Evolutionary conservation across 2,113 vertebrate species (phyloP), one percentile per base, ranked within the genome.

Genomic region (Gymnogyps californianus): DNA sequence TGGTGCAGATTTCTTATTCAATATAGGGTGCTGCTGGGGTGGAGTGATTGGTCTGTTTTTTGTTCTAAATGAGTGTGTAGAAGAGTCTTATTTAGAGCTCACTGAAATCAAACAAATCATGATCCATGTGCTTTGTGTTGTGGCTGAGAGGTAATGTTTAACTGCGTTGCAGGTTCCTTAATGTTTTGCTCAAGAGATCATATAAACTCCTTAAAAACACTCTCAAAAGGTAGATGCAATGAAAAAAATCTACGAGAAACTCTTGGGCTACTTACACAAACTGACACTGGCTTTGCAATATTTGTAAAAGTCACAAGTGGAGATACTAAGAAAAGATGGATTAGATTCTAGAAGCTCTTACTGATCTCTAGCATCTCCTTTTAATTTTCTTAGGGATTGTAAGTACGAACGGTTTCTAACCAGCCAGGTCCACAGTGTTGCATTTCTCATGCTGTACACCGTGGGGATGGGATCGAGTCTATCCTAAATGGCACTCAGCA

Each of bases 381-480:
- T 62, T 69, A 21, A 28, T 85, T 71, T 85, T 67, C 15, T 40
- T 38, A 9, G 17, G 34, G 20, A 22, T 31, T 47, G 17, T 42
- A 42, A 40, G 12, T 36, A 4, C 0, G 1, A 72, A 17, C 0
- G 0, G 22, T 26, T 67, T 82, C 19, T 57, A 81, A 44, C 12
- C 7, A 58, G 26, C 9, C 38, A 62, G 13, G 5, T 65, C 14
- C 13, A 3, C 36, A 44, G 32, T 2, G 16, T 52, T 67, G 15
- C 16, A 21, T 26, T 57, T 74, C 34, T 83, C 25, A 42, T 0
- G 0, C 70, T 25, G 10, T 59, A 31, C 15, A 11, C 9, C 34
- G 32, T 0, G 2, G 21, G 54, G 31, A 57, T 2, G 5, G 46
- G 46, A 40, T 62, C 1, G 1, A 55, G 26, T 72, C 32, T 32